Conservation (phyloP, 2,113 vertebrate genomes). For the Sphyrna mokarran region DNA sequence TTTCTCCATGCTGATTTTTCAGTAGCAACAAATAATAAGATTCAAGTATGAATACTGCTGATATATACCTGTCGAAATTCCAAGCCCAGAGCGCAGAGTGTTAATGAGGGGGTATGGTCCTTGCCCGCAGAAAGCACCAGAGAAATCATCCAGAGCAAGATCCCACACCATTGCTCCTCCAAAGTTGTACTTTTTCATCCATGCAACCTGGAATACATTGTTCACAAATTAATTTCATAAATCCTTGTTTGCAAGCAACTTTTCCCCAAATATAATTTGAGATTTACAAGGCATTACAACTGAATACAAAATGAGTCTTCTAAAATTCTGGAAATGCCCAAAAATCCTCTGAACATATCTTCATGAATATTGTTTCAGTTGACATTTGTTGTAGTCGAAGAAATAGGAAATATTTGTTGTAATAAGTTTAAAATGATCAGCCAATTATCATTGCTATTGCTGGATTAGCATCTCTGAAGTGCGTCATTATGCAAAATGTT, state of each 20-base stretch:
- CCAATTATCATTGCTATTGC: too few species aligned
- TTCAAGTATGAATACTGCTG: background rate
- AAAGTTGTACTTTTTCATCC: conserved; percentile 61
- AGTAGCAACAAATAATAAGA: background rate
- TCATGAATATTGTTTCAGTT: too few species aligned
- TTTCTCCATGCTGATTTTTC: too few species aligned
- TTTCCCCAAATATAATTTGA: background rate
- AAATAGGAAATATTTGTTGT: too few species aligned
- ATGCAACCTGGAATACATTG: conserved; percentile 50
- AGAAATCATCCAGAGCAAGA: conserved; percentile 68
- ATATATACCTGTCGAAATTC: conserved; percentile 40
- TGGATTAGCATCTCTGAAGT: too few species aligned
- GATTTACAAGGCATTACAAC: background rate
- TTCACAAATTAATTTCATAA: background rate
- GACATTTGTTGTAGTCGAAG: too few species aligned
- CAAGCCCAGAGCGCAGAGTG: conserved; percentile 58
- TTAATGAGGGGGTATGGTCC: conserved; percentile 63
- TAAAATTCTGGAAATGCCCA: background rate
- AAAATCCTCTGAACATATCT: background rate
- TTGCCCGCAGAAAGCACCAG: conserved; percentile 61
- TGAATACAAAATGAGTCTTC: background rate
- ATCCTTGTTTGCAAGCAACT: background rate
- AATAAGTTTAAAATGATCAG: too few species aligned
- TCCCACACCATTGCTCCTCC: conserved; percentile 70
- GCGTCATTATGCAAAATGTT: too few species aligned